Evolutionary conservation across 2,888 invertebrate species (phyloP).

Genomic region (Xestia xanthographa): DNA sequence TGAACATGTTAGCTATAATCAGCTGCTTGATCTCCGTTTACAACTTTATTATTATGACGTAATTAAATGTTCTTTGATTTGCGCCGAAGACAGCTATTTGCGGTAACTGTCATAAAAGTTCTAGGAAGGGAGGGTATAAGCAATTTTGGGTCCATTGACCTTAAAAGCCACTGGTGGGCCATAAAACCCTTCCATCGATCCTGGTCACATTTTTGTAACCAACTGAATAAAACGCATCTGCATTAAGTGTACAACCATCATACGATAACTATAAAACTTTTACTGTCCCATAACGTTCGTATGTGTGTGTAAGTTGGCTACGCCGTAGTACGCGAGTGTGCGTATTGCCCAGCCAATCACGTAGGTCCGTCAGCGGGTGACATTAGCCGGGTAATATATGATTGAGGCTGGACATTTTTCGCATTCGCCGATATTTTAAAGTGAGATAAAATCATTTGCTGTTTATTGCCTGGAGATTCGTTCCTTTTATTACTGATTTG

Average conservation of each 20-base stretch:
- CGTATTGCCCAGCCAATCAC: slow-evolving; percentile 77
- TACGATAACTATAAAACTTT: slow-evolving; percentile 79
- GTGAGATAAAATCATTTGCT: slow-evolving; percentile 81
- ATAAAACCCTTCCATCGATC: slow-evolving; percentile 64
- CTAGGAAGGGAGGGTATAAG: slow-evolving; percentile 28
- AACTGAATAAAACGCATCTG: slow-evolving; percentile 63
- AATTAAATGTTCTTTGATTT: slow-evolving; percentile 50
- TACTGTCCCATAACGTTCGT: slow-evolving; percentile 81
- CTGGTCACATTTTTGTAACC: slow-evolving; percentile 65
- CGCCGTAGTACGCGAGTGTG: slow-evolving; percentile 56
- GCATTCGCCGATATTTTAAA: slow-evolving; percentile 84
- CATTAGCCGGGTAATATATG: slow-evolving; percentile 86
- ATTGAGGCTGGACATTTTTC: slow-evolving; percentile 81
- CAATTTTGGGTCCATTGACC: slow-evolving; percentile 51
- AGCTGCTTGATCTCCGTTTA: slow-evolving; percentile 19
- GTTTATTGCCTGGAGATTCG: slow-evolving; percentile 79
- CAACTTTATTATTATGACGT: slow-evolving; percentile 37
- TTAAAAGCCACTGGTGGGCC: slow-evolving; percentile 25
- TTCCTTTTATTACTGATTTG: slow-evolving; percentile 71
- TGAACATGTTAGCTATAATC: slow-evolving; percentile 30
- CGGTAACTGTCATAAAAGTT: slow-evolving; percentile 31
- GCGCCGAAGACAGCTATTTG: slow-evolving; percentile 26
- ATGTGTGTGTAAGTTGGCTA: slow-evolving; percentile 56
- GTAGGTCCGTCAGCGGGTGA: slow-evolving; percentile 74
- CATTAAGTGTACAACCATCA: slow-evolving; percentile 68